These are phyloP conservation scores for Teleogryllus oceanicus DNA, from an alignment of 2,888 invertebrate species.

Conservation along the genomic window DNA sequence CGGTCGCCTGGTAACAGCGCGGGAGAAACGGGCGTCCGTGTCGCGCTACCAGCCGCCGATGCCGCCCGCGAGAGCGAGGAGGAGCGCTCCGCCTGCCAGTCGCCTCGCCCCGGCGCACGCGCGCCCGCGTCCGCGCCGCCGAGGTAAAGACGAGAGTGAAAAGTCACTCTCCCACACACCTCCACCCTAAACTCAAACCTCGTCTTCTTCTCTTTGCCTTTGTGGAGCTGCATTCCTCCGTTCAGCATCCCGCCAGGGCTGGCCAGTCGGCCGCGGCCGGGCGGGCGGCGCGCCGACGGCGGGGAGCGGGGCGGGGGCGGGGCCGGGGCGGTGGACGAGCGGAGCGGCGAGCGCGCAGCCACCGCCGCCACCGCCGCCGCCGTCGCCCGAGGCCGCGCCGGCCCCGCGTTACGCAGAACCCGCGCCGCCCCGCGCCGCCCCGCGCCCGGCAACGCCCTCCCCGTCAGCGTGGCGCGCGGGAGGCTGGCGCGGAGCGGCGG, in stretches of 20 bases:
- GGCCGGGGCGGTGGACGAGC: too few species aligned
- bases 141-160: background rate
- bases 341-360: too few species aligned
- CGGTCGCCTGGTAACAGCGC: background rate
- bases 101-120: background rate
- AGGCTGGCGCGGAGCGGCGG: too few species aligned
- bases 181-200: background rate
- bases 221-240: slow-evolving; percentile 28
- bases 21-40: background rate
- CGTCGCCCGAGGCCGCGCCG: too few species aligned
- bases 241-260: slow-evolving; percentile 26
- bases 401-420: too few species aligned
- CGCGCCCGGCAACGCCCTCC: too few species aligned
- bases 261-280: background rate
- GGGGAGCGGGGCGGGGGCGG: too few species aligned
- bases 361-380: too few species aligned
- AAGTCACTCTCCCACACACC: slow-evolving; percentile 7
- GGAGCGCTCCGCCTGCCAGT: background rate
- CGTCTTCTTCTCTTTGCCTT: slow-evolving; percentile 22
- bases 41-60: background rate
- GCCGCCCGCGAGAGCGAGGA: background rate
- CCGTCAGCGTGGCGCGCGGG: too few species aligned
- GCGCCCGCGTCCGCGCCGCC: background rate
- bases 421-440: too few species aligned
- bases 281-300: background rate